Evolutionary conservation across 2,888 invertebrate species (phyloP).

Genomic region (Phalangium opilio): DNA sequence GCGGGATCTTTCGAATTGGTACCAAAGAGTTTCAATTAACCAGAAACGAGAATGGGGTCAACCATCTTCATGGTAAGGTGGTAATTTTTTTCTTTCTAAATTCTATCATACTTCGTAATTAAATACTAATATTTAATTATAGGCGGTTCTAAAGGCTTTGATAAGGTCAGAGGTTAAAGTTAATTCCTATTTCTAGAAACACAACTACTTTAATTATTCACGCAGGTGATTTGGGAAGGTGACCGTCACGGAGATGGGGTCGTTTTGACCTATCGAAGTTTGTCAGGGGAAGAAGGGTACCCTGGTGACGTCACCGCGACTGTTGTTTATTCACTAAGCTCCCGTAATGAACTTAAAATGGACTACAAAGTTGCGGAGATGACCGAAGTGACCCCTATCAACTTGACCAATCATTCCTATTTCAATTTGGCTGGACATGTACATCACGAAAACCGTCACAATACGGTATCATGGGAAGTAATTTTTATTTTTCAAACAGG

Average conservation of each 20-base stretch:
- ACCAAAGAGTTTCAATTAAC: constrained; percentile 52
- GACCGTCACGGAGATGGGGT: constrained; percentile 44
- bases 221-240: constrained; percentile 53
- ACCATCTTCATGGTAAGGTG: constrained; percentile 74
- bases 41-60: constrained; percentile 47
- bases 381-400: constrained; percentile 64
- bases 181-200: background rate
- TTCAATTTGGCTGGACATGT: constrained; percentile 88
- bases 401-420: constrained; percentile 73
- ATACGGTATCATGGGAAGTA: no score
- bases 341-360: constrained; percentile 55
- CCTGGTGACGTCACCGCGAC: constrained; percentile 64
- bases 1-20: constrained; percentile 51
- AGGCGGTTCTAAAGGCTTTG: background rate
- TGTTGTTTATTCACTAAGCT: constrained; percentile 51
- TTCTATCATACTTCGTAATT: constrained; percentile 46
- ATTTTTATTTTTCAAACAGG: constrained; percentile 23
- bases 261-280: constrained; percentile 55
- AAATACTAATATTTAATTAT: background rate
- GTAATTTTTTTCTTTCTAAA: constrained; percentile 61
- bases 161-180: background rate
- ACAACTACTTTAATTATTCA: constrained; percentile 5
- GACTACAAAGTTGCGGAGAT: constrained; percentile 53
- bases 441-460: no score
- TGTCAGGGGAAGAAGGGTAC: constrained; percentile 70